Evolutionary conservation across 35 echinoderm and acorn worm genomes (phyloP), one percentile per base, ranked within the genome.

Genomic region (Diadema setosum): DNA sequence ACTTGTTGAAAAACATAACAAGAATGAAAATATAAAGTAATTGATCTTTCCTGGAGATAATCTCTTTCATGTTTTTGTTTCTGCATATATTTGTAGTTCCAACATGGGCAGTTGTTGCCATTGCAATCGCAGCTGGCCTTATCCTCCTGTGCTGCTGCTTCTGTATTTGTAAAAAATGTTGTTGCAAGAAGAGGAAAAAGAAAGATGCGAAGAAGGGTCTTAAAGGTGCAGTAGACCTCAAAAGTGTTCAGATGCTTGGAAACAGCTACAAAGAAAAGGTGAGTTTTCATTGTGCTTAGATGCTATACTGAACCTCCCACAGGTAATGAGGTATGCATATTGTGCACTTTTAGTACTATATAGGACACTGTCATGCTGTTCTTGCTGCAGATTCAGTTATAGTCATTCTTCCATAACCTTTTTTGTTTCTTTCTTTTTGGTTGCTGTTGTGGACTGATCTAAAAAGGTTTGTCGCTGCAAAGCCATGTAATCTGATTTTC

Each of bases 201-300:
- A 94, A 99, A 64, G 90, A 99, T 56, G 96, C 89, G 17, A 99
- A 99, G 80, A 99, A 99, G 65, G 96, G 96, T 4, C 61, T 94
- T 25, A 99, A 99, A 83, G 96, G 93, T 18, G 89, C 81, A 3
- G 96, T 99, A 17, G 96, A 99, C 86, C 82, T 99, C 50, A 99
- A 99, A 87, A 95, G 89, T 18, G 96, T 99, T 44, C 93, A 94
- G 58, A 99, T 99, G 96, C 85, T 99, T 23, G 96, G 96, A 18
- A 87, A 91, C 36, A 84, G 86, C 4, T 94, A 92, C 82, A 99
- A 99, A 91, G 96, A 99, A 85, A 94, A 99, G 96, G 96, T 99
- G 67, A 35, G 96, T 94, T 17, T 34, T 26, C 80, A 9, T 34
- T 75, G 21, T 65, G 7, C 18, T n/a, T n/a, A n/a, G n/a, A n/a